Percentiles rank a stretch among this genome's conserved stretches.
These are phyloP conservation scores for Archips crataeganus DNA, from an alignment of 2,888 invertebrate species.

Conservation along the genomic window DNA sequence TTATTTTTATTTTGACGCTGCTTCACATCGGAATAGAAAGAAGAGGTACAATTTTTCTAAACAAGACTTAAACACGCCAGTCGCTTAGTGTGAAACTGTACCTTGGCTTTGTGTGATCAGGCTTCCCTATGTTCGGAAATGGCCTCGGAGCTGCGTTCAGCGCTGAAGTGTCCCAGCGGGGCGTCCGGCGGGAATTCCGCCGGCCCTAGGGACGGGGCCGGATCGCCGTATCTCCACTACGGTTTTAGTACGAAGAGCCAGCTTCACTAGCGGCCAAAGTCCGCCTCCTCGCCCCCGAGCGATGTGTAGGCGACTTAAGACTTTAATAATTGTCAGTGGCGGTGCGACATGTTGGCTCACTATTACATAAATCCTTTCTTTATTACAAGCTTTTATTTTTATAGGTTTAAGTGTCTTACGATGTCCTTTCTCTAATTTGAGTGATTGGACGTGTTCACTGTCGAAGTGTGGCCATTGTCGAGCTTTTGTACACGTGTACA, in stretches of 20 bases:
- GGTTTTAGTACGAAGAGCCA: conserved; percentile 86
- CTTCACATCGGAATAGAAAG: conserved; percentile 65
- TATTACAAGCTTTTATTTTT: not conserved
- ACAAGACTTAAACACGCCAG: conserved; percentile 40
- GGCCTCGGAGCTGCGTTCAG: conserved; percentile 90
- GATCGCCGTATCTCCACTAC: conserved; percentile 88
- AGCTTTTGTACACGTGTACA: too few relatives aligned
- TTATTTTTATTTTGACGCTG: conserved; percentile 12
- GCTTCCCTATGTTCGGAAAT: conserved; percentile 90
- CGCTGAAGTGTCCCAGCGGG: conserved; percentile 88
- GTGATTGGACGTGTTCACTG: not conserved
- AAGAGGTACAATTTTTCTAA: conserved; percentile 74
- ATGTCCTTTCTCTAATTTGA: not conserved
- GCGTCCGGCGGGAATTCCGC: conserved; percentile 70
- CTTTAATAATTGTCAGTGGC: conserved; percentile 32
- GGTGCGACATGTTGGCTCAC: not conserved
- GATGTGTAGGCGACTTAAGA: conserved; percentile 71
- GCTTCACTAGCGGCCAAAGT: conserved; percentile 79
- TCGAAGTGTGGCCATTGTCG: too few relatives aligned
- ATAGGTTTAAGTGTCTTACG: not conserved
- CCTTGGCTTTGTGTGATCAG: conserved; percentile 71
- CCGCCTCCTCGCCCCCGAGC: conserved; percentile 78
- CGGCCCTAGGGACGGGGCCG: conserved; percentile 80
- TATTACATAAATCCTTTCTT: not conserved
- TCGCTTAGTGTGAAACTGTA: conserved; percentile 46